A percentile compares a stretch with the other conserved stretches of the same genome.
phyloP scores from a whole-genome alignment of 2,797 vertebrate species.

The Anguilla obscura region DNA sequence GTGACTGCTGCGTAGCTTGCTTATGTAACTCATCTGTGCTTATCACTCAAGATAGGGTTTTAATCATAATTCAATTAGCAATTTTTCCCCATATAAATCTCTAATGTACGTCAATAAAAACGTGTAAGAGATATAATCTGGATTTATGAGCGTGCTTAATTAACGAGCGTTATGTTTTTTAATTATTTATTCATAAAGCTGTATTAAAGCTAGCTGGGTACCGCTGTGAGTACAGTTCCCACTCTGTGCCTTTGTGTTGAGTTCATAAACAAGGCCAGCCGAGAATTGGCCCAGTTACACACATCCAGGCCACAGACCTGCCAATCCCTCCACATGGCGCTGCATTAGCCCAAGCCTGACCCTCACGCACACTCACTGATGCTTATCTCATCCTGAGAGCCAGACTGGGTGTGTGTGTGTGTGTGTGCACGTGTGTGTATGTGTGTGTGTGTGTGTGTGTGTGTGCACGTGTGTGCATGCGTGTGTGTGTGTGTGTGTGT shows the following conservation, averaged over 20 bases:
- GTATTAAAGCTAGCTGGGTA: background rate
- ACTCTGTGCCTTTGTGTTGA: conserved; percentile 43
- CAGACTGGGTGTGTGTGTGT: background rate
- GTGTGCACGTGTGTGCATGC: background rate
- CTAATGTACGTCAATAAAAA: background rate
- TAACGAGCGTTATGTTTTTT: background rate
- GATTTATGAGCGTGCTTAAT: background rate
- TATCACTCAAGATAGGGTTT: background rate
- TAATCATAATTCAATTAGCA: background rate
- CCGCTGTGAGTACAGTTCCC: conserved; percentile 26
- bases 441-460: background rate
- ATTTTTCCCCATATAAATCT: background rate
- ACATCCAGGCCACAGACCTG: conserved; percentile 36
- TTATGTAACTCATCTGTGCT: background rate
- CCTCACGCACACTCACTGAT: background rate
- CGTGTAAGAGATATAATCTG: background rate
- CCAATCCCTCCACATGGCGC: conserved; percentile 23
- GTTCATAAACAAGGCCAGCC: conserved; percentile 44
- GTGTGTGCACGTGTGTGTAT: background rate
- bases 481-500: background rate
- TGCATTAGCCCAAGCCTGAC: background rate
- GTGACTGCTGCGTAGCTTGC: background rate
- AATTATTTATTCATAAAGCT: background rate
- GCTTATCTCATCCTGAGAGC: background rate
- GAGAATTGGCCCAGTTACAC: conserved; percentile 45